Evolutionary conservation across 2,113 vertebrate genomes (phyloP), one percentile per base, ranked within the genome.

Genomic region (Phoenicopterus ruber): DNA sequence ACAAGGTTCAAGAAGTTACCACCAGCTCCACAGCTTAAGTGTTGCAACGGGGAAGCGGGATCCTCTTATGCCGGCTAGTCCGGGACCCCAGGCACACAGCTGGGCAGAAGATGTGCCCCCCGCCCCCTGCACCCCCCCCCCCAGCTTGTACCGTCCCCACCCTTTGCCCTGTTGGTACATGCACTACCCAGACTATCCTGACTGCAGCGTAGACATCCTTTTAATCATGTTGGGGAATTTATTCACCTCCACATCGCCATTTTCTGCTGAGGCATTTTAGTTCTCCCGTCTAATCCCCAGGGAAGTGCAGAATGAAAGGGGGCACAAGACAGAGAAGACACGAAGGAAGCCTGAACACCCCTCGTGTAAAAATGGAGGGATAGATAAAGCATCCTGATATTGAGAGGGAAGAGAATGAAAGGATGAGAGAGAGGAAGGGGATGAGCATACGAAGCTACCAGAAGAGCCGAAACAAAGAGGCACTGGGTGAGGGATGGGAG

Each of bases 101-200:
- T 29, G 29, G 54, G 67, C 34, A 87, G 52, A 59, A 69, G 79
- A 40, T 11, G 15, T 66, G 13, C 3, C 57, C 24, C 5, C 32
- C 18, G 4, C 2, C 40, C 46, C 3, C 42, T 50, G 17, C 4
- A 25, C 20, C 57, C 20, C 4, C 29, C 20, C 3, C 2, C 36
- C 47, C 2, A 0, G 36, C 36, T 57, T 73, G 17, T n/a, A 7
- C 28, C 55, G 42, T 69, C 29, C 61, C 55, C 36, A 79, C 7
- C 10, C 34, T 42, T 69, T 63, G 54, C 46, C 15, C 15, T 44
- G 11, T 69, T 69, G n/a, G 36, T 50, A 55, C 52, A 34, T 21
- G 80, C 34, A 52, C 32, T 55, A 44, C 32, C 38, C 59, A 70
- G 34, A 34, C 20, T 63, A 58, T 11, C 13, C 55, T 54, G 31